Conservation (phyloP, 2,797 vertebrate genomes). For the Knipowitschia caucasica region DNA sequence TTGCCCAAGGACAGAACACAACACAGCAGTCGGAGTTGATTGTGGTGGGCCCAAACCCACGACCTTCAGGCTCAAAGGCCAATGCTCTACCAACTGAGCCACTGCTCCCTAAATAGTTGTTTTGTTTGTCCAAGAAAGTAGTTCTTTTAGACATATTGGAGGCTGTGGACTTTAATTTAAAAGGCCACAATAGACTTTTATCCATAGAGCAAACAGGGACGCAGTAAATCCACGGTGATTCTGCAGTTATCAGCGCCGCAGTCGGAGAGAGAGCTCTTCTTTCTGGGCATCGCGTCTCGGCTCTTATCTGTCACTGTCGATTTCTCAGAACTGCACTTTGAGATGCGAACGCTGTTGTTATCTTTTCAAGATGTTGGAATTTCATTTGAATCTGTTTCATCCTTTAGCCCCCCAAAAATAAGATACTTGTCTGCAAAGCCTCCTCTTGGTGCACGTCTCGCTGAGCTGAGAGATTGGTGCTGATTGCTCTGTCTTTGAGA, state of each 20-base stretch:
- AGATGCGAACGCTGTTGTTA: constrained; percentile 22
- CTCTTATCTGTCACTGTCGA: constrained; percentile 21
- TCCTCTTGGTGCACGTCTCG: not conserved
- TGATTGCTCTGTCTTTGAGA: not conserved
- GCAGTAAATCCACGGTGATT: too few relatives aligned
- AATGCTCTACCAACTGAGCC: too few relatives aligned
- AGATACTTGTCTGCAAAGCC: not conserved
- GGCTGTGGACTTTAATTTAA: too few relatives aligned
- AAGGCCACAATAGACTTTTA: too few relatives aligned
- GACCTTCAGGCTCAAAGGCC: too few relatives aligned
- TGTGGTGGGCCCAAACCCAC: too few relatives aligned
- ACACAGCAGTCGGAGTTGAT: too few relatives aligned
- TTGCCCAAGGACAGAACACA: too few relatives aligned
- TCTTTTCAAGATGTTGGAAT: constrained; percentile 14
- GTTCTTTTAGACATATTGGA: too few relatives aligned
- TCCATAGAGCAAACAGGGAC: too few relatives aligned
- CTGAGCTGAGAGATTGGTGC: constrained; percentile 8
- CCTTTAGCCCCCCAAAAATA: constrained; percentile 1
- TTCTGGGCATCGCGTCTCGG: constrained; percentile 9
- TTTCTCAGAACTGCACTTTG: constrained; percentile 14
- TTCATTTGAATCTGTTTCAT: constrained; percentile 7
- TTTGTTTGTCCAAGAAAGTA: too few relatives aligned
- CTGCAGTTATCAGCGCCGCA: not conserved
- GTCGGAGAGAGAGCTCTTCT: constrained; percentile 10
- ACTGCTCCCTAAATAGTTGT: too few relatives aligned